These are phyloP conservation scores for Idaea straminata DNA, from an alignment of 2,888 invertebrate genomes.

Conservation along the genomic window DNA sequence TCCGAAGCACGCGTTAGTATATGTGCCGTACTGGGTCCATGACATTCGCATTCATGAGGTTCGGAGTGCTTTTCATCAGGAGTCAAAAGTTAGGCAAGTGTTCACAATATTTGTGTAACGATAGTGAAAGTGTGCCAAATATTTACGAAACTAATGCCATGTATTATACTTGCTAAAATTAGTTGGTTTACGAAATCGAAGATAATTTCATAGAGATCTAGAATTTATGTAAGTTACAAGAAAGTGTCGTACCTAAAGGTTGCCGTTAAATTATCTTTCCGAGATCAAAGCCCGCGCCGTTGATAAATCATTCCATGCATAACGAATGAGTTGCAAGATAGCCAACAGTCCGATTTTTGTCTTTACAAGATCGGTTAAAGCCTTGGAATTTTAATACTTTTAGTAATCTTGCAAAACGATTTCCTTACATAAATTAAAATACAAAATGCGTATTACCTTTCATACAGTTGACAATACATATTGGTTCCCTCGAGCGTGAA, in stretches of 20 bases:
- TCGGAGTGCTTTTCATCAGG: slow-evolving; percentile 57
- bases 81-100: slow-evolving; percentile 64
- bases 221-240: neutral
- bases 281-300: slow-evolving; percentile 24
- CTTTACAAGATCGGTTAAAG: neutral
- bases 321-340: slow-evolving; percentile 16
- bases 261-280: slow-evolving; percentile 6
- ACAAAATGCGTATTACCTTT: too few relatives aligned
- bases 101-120: slow-evolving; percentile 18
- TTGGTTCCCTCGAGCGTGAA: neutral
- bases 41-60: slow-evolving; percentile 56
- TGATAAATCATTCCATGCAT: slow-evolving; percentile 31
- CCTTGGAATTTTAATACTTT: neutral
- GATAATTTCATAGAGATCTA: neutral
- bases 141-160: neutral
- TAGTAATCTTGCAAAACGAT: too few relatives aligned
- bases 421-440: too few relatives aligned
- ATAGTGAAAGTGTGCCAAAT: slow-evolving; percentile 16
- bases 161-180: neutral
- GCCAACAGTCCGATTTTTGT: neutral
- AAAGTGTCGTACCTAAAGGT: neutral
- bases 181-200: neutral
- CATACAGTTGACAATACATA: too few relatives aligned
- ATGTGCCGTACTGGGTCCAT: slow-evolving; percentile 58
- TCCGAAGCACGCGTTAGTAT: slow-evolving; percentile 44